phyloP scores from a whole-genome alignment of 2,113 vertebrate species.

The Xiphophorus maculatus region DNA sequence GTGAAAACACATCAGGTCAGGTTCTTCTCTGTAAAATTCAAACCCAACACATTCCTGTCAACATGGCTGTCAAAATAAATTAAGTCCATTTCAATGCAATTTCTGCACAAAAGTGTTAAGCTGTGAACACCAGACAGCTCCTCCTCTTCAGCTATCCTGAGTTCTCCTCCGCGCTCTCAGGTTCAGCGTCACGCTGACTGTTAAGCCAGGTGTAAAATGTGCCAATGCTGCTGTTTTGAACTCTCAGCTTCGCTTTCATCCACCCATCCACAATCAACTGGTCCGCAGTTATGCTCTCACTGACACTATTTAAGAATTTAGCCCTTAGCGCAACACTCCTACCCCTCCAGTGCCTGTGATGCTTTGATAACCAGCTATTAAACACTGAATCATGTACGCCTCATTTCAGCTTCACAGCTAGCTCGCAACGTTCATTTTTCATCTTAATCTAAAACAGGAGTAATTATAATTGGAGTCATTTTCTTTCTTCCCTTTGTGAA shows the following conservation, averaged over 20 bases:
- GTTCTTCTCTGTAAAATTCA: neutral
- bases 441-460: conserved; percentile 73
- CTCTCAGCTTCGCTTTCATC: conserved; percentile 16
- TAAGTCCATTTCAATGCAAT: neutral
- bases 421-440: conserved; percentile 63
- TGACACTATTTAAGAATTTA: neutral
- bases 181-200: conserved; percentile 9
- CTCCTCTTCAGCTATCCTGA: neutral
- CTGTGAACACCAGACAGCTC: neutral
- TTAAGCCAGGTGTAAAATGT: conserved; percentile 51
- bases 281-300: conserved; percentile 22
- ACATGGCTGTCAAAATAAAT: neutral
- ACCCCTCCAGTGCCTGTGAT: conserved; percentile 19
- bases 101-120: neutral
- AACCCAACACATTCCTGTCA: neutral
- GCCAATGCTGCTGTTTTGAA: neutral
- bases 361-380: conserved; percentile 45
- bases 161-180: neutral
- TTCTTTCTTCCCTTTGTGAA: conserved; percentile 31
- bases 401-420: conserved; percentile 60
- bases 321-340: neutral
- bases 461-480: conserved; percentile 69
- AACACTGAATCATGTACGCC: conserved; percentile 41
- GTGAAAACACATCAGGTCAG: neutral
- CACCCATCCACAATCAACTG: conserved; percentile 21